Percentiles rank a stretch among this genome's conserved stretches.
These are phyloP conservation scores for Abramis brama DNA, from an alignment of 2,113 vertebrate species.

Conservation along the genomic window DNA sequence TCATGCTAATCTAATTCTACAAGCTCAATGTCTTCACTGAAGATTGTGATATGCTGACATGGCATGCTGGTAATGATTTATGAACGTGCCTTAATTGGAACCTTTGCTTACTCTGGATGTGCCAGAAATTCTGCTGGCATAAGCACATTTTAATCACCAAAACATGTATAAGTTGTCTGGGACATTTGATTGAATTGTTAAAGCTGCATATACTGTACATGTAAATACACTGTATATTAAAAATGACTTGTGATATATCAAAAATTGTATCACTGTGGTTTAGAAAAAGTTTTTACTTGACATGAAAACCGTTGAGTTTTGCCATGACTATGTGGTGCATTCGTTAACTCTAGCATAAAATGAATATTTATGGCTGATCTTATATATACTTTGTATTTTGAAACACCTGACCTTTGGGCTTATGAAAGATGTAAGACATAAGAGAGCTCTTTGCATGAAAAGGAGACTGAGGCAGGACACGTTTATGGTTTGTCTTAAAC, in stretches of 20 bases:
- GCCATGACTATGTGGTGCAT: not conserved
- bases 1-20: conserved; percentile 68
- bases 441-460: not conserved
- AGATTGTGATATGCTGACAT: conserved; percentile 59
- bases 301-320: not conserved
- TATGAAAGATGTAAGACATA: conserved; percentile 6
- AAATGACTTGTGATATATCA: not conserved
- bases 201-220: not conserved
- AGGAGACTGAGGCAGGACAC: not conserved
- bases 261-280: not conserved
- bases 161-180: conserved; percentile 6
- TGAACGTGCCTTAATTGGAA: conserved; percentile 58
- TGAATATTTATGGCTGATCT: conserved; percentile 11
- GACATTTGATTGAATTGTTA: conserved; percentile 1
- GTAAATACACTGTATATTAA: not conserved
- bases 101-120: conserved; percentile 56
- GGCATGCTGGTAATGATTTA: conserved; percentile 64
- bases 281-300: conserved; percentile 8
- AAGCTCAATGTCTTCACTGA: conserved; percentile 64
- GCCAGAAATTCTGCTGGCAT: conserved; percentile 18
- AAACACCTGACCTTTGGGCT: conserved; percentile 5
- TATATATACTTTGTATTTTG: not conserved
- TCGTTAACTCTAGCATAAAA: conserved; percentile 4
- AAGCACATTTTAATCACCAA: conserved; percentile 50
- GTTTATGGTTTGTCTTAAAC: not conserved